A percentile compares a stretch with the other conserved stretches of the same genome.
Evolutionary conservation across 2,888 invertebrate genomes (phyloP).

Genomic region (Habrosyne pyritoides): DNA sequence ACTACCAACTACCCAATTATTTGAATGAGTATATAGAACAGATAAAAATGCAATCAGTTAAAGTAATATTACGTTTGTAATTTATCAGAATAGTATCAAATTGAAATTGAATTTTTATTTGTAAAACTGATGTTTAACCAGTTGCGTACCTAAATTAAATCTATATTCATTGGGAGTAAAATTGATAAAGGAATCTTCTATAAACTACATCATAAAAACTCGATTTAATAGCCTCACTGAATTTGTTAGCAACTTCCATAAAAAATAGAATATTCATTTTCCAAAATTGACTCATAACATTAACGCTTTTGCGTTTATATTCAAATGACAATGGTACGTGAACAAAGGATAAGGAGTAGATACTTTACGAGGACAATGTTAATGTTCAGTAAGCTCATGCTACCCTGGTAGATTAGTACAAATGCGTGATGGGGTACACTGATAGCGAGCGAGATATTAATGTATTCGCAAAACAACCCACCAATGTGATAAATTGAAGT

Average conservation of each 20-base stretch:
- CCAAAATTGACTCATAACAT: not conserved
- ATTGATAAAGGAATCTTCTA: too few species aligned
- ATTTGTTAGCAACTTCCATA: not conserved
- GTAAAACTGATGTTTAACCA: too few species aligned
- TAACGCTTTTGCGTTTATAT: slow-evolving; percentile 5
- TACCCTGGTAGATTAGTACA: slow-evolving; percentile 23
- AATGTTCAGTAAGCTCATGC: slow-evolving; percentile 27
- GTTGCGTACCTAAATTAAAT: too few species aligned
- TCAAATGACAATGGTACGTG: slow-evolving; percentile 22
- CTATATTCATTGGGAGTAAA: too few species aligned
- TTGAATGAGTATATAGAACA: too few species aligned
- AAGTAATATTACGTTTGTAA: too few species aligned
- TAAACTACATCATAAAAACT: not conserved
- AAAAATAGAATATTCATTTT: not conserved
- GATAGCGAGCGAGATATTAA: slow-evolving; percentile 23
- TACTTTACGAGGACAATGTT: slow-evolving; percentile 33
- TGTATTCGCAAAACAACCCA: slow-evolving; percentile 20
- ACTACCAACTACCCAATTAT: too few species aligned
- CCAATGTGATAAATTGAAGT: slow-evolving; percentile 36
- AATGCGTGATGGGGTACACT: slow-evolving; percentile 19
- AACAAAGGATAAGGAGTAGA: slow-evolving; percentile 24
- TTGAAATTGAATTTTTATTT: too few species aligned
- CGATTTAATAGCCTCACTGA: not conserved
- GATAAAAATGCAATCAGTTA: too few species aligned
- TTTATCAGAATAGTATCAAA: too few species aligned